phyloP scores from a whole-genome alignment of 92 coral and sea anemone genomes.

The Umimayanthus chanpuru region DNA sequence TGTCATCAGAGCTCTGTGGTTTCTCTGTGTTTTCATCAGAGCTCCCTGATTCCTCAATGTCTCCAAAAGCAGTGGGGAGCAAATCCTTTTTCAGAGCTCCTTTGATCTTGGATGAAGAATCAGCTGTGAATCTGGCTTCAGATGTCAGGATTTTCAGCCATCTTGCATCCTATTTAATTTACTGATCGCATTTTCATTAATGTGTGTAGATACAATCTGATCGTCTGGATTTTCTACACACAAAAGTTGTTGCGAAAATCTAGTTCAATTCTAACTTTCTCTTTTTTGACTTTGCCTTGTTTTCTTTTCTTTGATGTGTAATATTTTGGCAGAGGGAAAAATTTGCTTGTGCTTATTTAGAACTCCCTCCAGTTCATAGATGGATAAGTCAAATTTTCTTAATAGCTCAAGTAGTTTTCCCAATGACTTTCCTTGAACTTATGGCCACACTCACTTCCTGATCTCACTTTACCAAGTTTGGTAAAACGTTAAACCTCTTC shows the following conservation, averaged over 20 bases:
- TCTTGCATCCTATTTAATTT: conserved; percentile 1
- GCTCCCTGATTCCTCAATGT: neutral
- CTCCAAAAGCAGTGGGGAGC: conserved; percentile 1
- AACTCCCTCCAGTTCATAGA: conserved; percentile 8
- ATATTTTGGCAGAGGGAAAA: conserved; percentile 34
- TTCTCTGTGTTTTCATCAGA: neutral
- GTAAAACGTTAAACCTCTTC: conserved; percentile 18
- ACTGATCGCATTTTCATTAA: conserved; percentile 10
- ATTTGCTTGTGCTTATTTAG: conserved; percentile 33
- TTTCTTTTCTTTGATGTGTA: conserved; percentile 16
- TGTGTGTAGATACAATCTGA: neutral
- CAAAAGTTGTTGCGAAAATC: neutral
- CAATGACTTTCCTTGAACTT: conserved; percentile 26
- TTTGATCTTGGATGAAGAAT: neutral
- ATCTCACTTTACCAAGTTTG: conserved; percentile 30
- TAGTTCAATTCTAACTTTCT: no score
- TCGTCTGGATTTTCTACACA: conserved; percentile 28
- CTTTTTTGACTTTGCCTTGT: no score
- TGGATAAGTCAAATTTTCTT: conserved; percentile 30
- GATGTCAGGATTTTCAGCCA: conserved; percentile 34
- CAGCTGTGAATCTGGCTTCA: conserved; percentile 1
- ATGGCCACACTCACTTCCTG: conserved; percentile 42
- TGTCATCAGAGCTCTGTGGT: neutral
- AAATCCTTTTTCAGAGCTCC: conserved; percentile 3
- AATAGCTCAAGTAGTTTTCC: neutral